These are phyloP conservation scores for Agrochola lychnidis DNA, from an alignment of 2,888 invertebrate species.

Conservation along the genomic window DNA sequence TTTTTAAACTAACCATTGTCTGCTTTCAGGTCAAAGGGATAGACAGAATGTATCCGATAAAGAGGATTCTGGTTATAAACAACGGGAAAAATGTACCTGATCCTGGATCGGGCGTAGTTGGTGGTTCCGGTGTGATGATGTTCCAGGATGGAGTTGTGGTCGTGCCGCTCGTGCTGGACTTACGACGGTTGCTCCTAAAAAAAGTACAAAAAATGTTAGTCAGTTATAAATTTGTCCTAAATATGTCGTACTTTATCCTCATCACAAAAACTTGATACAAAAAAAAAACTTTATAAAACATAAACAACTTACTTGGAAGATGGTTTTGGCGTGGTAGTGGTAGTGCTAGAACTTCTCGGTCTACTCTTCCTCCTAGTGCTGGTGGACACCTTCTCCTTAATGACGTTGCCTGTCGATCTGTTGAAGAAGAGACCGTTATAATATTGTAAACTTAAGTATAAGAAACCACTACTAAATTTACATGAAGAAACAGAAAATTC, in stretches of 20 bases:
- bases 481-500: no score
- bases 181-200: slow-evolving; percentile 67
- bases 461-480: neutral
- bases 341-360: slow-evolving; percentile 84
- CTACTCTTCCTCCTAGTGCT: slow-evolving; percentile 81
- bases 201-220: neutral
- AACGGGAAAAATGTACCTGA: slow-evolving; percentile 90
- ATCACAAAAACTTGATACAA: neutral
- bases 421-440: neutral
- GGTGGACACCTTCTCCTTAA: slow-evolving; percentile 74
- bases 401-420: slow-evolving; percentile 79
- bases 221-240: neutral
- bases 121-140: slow-evolving; percentile 94
- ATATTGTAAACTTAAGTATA: neutral
- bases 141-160: slow-evolving; percentile 91
- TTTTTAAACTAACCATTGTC: neutral
- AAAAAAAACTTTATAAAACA: neutral
- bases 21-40: neutral
- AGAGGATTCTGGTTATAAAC: no score
- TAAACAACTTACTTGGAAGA: slow-evolving; percentile 73
- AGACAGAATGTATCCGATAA: neutral
- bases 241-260: neutral
- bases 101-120: slow-evolving; percentile 97
- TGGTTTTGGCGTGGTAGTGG: slow-evolving; percentile 86
- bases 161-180: slow-evolving; percentile 78